Conservation (phyloP, 1,140 invertebrate genomes). For the Drosophila albomicans region DNA sequence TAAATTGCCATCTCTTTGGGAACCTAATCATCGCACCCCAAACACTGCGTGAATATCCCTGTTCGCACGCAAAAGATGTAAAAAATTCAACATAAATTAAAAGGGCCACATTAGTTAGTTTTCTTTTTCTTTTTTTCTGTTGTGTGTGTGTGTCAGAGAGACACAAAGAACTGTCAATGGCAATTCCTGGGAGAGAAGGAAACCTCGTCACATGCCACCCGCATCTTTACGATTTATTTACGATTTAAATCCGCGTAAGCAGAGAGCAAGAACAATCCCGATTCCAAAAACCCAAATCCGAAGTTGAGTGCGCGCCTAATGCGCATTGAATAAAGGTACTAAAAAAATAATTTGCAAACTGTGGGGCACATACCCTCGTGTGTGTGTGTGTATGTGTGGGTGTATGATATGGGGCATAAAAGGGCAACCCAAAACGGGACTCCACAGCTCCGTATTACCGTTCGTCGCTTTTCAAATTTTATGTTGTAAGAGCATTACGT, state of each 20-base stretch:
- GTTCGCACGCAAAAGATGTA: slow-evolving; percentile 31
- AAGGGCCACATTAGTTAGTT: slow-evolving; percentile 52
- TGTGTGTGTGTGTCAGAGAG: background rate
- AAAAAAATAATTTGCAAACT: slow-evolving; percentile 80
- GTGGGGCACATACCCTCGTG: slow-evolving; percentile 23
- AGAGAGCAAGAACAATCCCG: slow-evolving; percentile 8
- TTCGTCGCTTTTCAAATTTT: slow-evolving; percentile 66
- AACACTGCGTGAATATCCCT: slow-evolving; percentile 10
- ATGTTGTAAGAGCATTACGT: slow-evolving; percentile 72
- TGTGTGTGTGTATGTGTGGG: background rate
- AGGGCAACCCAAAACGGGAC: slow-evolving; percentile 46
- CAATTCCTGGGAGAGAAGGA: slow-evolving; percentile 27
- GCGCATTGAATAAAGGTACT: slow-evolving; percentile 80
- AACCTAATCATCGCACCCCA: slow-evolving; percentile 45
- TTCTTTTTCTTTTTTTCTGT: background rate
- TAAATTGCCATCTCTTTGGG: slow-evolving; percentile 43
- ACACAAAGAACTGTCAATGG: slow-evolving; percentile 23
- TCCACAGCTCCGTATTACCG: slow-evolving; percentile 19
- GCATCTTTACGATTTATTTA: slow-evolving; percentile 60
- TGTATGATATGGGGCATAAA: slow-evolving; percentile 23
- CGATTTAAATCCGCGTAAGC: slow-evolving; percentile 43
- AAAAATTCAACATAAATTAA: slow-evolving; percentile 58
- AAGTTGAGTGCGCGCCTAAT: slow-evolving; percentile 62
- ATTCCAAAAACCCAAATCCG: slow-evolving; percentile 28
- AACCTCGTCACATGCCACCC: slow-evolving; percentile 30